Evolutionary conservation across 2,888 invertebrate species (phyloP).

Genomic region (Diabrotica balteata): DNA sequence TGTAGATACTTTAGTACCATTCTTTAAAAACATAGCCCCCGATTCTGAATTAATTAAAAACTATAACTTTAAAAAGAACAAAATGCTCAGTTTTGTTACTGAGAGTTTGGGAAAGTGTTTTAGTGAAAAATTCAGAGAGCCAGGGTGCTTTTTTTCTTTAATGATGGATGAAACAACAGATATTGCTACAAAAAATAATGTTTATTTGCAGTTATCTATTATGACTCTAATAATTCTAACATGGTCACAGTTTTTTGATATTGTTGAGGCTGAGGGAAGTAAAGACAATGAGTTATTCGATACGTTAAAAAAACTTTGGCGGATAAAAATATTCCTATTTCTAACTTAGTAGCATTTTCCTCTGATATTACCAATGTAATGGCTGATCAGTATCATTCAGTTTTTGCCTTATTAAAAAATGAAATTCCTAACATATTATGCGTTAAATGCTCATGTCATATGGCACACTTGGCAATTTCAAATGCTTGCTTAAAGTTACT

Average conservation of each 20-base stretch:
- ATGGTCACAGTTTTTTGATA: conserved; percentile 16
- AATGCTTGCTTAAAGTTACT: conserved; percentile 51
- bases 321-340: conserved; percentile 32
- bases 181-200: conserved; percentile 19
- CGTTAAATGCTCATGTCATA: conserved; percentile 50
- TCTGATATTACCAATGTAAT: conserved; percentile 49
- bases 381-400: conserved; percentile 40
- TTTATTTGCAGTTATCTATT: conserved; percentile 18
- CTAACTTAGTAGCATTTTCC: conserved; percentile 43
- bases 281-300: conserved; percentile 14
- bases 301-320: conserved; percentile 21
- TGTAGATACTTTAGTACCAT: no score
- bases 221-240: conserved; percentile 6
- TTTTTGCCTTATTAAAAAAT: conserved; percentile 30
- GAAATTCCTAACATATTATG: conserved; percentile 42
- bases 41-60: no score
- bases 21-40: no score
- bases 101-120: no score
- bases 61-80: no score
- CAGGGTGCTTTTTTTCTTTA: not conserved
- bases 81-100: no score
- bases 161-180: conserved; percentile 20
- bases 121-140: not conserved
- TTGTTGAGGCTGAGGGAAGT: not conserved
- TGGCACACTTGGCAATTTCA: conserved; percentile 45